A percentile compares a stretch with the other conserved stretches of the same genome.
These are phyloP conservation scores for Tachycineta bicolor DNA, from an alignment of 2,113 vertebrate species.

Conservation along the genomic window DNA sequence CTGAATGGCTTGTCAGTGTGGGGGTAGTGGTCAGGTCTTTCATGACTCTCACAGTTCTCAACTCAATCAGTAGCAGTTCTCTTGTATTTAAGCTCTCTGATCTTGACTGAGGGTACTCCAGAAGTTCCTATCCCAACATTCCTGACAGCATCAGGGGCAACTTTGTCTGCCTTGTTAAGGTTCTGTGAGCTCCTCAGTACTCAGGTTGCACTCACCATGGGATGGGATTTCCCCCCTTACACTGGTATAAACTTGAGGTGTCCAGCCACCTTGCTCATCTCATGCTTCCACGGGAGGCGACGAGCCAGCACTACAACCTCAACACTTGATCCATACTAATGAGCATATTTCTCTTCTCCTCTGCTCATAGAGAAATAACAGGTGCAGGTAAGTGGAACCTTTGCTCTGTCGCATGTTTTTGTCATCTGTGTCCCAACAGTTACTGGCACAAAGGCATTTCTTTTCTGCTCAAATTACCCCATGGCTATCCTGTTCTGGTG, in stretches of 20 bases:
- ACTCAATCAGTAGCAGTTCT: background rate
- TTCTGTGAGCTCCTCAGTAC: background rate
- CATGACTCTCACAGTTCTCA: background rate
- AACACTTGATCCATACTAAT: conserved; percentile 62
- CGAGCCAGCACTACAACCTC: background rate
- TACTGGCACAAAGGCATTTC: conserved; percentile 34
- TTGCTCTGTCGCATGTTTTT: conserved; percentile 56
- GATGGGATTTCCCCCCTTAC: background rate
- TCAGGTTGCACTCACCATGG: background rate
- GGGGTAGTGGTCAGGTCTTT: background rate
- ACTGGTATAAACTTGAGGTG: background rate
- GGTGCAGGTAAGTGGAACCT: conserved; percentile 75
- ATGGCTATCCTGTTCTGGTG: background rate
- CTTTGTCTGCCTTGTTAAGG: background rate
- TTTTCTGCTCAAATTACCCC: background rate
- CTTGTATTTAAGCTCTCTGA: background rate
- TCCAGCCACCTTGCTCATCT: background rate
- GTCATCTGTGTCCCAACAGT: conserved; percentile 15
- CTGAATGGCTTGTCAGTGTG: background rate
- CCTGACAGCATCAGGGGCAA: background rate
- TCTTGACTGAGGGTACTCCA: background rate
- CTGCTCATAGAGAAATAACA: conserved; percentile 76
- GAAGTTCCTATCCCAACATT: background rate
- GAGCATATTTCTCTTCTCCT: conserved; percentile 70
- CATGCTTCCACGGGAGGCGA: background rate